Evolutionary conservation across 2,888 invertebrate genomes (phyloP), one percentile per base, ranked within the genome.

Genomic region (Leptinotarsa juncta): DNA sequence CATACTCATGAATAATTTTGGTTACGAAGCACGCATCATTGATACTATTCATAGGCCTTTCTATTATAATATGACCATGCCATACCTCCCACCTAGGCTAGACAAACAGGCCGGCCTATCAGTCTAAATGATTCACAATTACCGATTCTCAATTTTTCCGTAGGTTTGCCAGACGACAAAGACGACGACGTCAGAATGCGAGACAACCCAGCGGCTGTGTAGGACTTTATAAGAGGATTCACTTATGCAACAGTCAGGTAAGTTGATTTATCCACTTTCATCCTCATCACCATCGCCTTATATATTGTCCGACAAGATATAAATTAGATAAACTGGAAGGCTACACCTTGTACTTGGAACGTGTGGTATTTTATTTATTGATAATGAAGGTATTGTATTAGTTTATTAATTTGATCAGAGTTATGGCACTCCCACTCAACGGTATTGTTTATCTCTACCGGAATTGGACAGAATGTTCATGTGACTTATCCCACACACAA

Each of bases 201-300:
- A 79, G 80, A 78, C 79, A 77, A 73, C 80, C 82, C 79, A 87
- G 83, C 84, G 88, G 93, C 81, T 96, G 95, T 85, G 91, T 93
- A 60, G 95, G 96, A 23, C 90, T 94, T 20, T 92, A 92, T 83
- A 92, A 93, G 84, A 90, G 95, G 73, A 95, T 93, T 88, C 95
- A 95, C 84, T 91, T 95, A 84, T 96, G 96, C 87, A 95, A 95
- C 86, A 93, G 92, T 79, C 91, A 93, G 90, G 95, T 95, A 88
- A 90, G 73, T 73, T 72, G 72, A 74, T 71, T 65, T 74, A 68
- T 71, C 62, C 62, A 62, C 62, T 57, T 32, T 53, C 49, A 12
- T 42, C 53, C 62, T 62, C 62, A 62, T 42, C 50, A 73, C 49
- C 60, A 70, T 71, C 72, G 51, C 69, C 62, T 26, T 67, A 66